A percentile compares a stretch with the other conserved stretches of the same genome.
Evolutionary conservation across 2,113 vertebrate genomes (phyloP).

Genomic region (Accipiter cooperii): DNA sequence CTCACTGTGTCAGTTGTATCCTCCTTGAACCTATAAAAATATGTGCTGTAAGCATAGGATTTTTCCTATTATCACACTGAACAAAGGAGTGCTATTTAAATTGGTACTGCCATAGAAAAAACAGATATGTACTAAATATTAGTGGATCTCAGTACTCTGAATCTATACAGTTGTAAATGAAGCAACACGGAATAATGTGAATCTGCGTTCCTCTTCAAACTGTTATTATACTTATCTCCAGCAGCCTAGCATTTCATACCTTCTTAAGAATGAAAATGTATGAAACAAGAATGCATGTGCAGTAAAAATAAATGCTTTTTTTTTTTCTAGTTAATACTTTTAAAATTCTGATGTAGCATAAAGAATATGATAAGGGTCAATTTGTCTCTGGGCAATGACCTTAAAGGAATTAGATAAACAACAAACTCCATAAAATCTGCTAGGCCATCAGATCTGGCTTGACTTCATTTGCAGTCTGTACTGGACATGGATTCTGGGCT

Average conservation of each 20-base stretch:
- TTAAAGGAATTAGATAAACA: not conserved
- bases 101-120: not conserved
- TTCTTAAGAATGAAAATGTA: not conserved
- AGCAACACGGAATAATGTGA: not conserved
- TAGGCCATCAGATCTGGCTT: not conserved
- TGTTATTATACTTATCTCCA: not conserved
- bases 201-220: not conserved
- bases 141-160: not conserved
- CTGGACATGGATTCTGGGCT: not conserved
- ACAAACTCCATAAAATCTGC: not conserved
- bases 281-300: not conserved
- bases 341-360: not conserved
- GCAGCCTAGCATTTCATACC: not conserved
- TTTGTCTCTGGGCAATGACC: not conserved
- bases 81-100: not conserved
- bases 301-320: not conserved
- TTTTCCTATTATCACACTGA: not conserved
- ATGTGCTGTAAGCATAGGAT: not conserved
- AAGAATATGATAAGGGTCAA: not conserved
- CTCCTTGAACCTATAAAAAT: not conserved
- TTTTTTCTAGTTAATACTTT: not conserved
- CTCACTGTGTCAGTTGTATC: not conserved
- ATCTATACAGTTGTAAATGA: not conserved
- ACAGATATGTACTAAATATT: not conserved
- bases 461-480: not conserved